Evolutionary conservation across 2,113 vertebrate genomes (phyloP), one percentile per base, ranked within the genome.

Genomic region (Grammomys surdaster): DNA sequence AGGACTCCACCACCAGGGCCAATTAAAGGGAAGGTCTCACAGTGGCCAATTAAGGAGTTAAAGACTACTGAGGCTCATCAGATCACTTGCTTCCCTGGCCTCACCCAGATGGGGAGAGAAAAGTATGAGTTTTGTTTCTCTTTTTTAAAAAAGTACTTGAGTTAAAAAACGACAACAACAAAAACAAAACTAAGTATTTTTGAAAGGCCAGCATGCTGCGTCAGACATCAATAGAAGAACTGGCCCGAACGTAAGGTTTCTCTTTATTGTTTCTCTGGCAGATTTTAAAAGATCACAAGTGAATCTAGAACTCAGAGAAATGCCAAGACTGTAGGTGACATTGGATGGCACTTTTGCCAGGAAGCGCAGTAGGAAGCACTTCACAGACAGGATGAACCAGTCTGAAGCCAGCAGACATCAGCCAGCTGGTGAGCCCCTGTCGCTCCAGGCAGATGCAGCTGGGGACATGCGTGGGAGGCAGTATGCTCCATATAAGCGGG

Each of bases 21-120:
- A 97, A 95, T 96, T 93, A 96, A 93, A 87, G 56, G 67, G 73
- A 63, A 65, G 22, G n/a, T 56, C n/a, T 78, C 89, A 70, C 51
- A 36, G 40, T 76, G 36, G 36, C 63, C 90, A 95, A 96, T 97
- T 97, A 96, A 87, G 43, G 60, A 88, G 54, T 48, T 19, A 40
- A 22, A n/a, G 46, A 24, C 43, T 51, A 11, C 3, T 0, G 14
- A 60, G 13, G 46, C 76, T 13, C 10, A 1, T 4, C 58, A 40
- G 77, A 48, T 43, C 22, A 26, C 56, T 12, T 36, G 16, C 28
- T 67, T 63, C 56, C 9, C 1, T 28, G 5, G 12, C 43, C 63
- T 63, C 22, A 1, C 16, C 51, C 70, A 72, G 90, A 70, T 58
- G 43, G 26, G 31, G 4, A 67, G 54, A 81, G 33, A 88, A 5